Base-by-base conservation (phyloP, 2,113 vertebrate genomes). In the Larimichthys polyactis region DNA sequence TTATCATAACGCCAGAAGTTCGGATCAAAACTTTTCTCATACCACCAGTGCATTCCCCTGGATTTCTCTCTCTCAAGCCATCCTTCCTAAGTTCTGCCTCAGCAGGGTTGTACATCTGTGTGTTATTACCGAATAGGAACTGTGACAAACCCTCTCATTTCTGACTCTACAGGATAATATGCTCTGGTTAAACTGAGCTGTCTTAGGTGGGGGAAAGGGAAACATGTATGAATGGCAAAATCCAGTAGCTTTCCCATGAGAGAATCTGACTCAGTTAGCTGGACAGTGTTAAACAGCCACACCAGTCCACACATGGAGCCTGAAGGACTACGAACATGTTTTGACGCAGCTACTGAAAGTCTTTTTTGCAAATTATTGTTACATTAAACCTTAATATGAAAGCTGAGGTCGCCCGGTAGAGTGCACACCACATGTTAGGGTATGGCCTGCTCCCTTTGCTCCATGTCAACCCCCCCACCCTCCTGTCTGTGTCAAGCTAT, bases 101-200 rank as follows among this genome's bases (percentile, higher is more conserved):
- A 77, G 67, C 82, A 70, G 72, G 49, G 64, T 71, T 44, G 7
- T 54, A 90, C 89, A 91, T 90, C 84, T 90, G 89, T 79, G 62
- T 72, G 62, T 84, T 70, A 86, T 93, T 90, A 88, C 51, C 19
- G 27, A 73, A 71, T 68, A 82, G 67, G 76, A 89, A 68, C 62
- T 57, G 54, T 67, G 71, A 87, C 80, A 87, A 84, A 60, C 29
- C 27, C 72, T 80, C 49, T 82, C 36, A 65, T 55, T 66, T 87
- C 68, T 85, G 67, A 70, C 75, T 74, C 32, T 10, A 64, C 46
- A 64, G 44, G 78, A 52, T 52, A 58, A 70, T 71, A 49, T 12
- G 63, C 73, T 64, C 40, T 63, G 65, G 44, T 81, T 74, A 76
- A 80, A 86, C 67, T 68, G 52, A 86, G 59, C 19, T 83, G 58